Evolutionary conservation across 2,888 invertebrate genomes (phyloP).

Genomic region (Cacoxenus indagator): DNA sequence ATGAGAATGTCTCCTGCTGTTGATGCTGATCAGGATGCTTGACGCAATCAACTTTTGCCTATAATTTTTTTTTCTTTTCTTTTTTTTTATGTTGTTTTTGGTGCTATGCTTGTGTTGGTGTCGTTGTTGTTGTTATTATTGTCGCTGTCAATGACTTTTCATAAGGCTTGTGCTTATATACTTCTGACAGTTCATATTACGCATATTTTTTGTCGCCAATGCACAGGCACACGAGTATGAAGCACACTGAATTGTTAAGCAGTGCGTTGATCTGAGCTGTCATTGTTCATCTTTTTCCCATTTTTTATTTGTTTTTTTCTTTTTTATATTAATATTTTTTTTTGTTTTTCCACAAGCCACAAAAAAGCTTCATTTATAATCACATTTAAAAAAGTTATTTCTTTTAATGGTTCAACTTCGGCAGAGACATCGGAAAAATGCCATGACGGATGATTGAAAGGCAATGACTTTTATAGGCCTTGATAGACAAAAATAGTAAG

Average conservation of each 20-base stretch:
- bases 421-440: too few relatives aligned
- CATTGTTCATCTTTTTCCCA: too few relatives aligned
- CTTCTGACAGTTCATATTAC: slow-evolving; percentile 47
- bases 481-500: too few relatives aligned
- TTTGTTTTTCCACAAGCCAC: neutral
- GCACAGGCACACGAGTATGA: too few relatives aligned
- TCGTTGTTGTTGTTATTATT: too few relatives aligned
- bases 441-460: too few relatives aligned
- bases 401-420: neutral
- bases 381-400: neutral
- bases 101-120: slow-evolving; percentile 1
- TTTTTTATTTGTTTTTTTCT: too few relatives aligned
- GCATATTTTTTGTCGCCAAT: neutral
- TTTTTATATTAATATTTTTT: too few relatives aligned
- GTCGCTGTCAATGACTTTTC: slow-evolving; percentile 54
- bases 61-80: slow-evolving; percentile 1
- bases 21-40: neutral
- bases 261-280: too few relatives aligned
- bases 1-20: slow-evolving; percentile 52
- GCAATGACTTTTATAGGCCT: too few relatives aligned
- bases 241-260: too few relatives aligned
- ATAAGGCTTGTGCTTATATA: slow-evolving; percentile 35
- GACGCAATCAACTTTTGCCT: neutral
- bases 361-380: neutral
- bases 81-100: too few relatives aligned